A percentile compares a stretch with the other conserved stretches of the same genome.
These are phyloP conservation scores for Drosophila orosa DNA, from an alignment of 1,140 invertebrate species.

Conservation along the genomic window DNA sequence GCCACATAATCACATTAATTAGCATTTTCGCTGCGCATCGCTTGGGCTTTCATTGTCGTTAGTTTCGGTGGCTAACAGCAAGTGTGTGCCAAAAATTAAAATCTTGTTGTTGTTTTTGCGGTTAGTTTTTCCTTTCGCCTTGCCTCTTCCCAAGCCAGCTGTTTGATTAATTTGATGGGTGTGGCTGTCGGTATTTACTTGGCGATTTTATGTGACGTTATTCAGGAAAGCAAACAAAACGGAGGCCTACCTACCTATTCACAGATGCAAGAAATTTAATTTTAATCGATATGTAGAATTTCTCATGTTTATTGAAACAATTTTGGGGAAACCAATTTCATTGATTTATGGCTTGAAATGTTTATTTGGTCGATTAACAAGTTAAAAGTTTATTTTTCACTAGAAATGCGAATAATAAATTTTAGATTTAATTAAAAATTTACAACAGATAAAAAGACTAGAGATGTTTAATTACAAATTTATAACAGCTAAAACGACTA, in stretches of 20 bases:
- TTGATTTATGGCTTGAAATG: not conserved
- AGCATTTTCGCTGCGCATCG: conserved; percentile 73
- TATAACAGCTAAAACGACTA: not conserved
- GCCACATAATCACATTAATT: conserved; percentile 82
- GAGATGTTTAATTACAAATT: not conserved
- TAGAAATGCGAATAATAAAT: not conserved
- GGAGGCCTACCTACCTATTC: not conserved
- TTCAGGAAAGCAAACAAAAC: conserved; percentile 18
- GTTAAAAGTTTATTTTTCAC: not conserved
- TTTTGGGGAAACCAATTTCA: not conserved
- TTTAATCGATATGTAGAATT: not conserved
- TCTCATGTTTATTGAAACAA: not conserved
- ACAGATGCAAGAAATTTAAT: conserved; percentile 1
- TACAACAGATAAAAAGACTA: fast-evolving
- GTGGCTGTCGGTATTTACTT: conserved; percentile 36
- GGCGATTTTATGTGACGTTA: conserved; percentile 16
- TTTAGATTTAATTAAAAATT: not conserved
- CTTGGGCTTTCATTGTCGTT: conserved; percentile 29
- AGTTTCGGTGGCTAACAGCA: conserved; percentile 9
- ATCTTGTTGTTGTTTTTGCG: conserved; percentile 28
- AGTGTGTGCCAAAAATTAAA: conserved; percentile 47
- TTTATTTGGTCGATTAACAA: not conserved
- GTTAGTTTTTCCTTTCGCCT: not conserved
- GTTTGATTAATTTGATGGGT: conserved; percentile 51
- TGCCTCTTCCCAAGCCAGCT: conserved; percentile 9